A percentile compares a stretch with the other conserved stretches of the same genome.
phyloP scores from a whole-genome alignment of 2,888 invertebrate species.

The Spisula solida region DNA sequence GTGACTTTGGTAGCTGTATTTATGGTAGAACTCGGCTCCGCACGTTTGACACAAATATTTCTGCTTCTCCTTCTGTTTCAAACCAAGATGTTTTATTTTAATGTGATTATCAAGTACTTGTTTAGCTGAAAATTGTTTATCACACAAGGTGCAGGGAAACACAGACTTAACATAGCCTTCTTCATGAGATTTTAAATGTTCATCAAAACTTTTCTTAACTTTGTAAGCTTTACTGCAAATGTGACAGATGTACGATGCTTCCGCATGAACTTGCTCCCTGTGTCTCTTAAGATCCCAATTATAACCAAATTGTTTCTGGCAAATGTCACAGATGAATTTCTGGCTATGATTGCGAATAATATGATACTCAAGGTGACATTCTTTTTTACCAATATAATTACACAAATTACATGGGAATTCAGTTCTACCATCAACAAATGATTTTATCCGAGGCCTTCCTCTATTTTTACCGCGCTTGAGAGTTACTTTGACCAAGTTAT shows the following conservation, averaged over 20 bases:
- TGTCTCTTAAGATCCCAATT: constrained; percentile 80
- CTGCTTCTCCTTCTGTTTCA: constrained; percentile 72
- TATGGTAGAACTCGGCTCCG: constrained; percentile 82
- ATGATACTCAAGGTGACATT: constrained; percentile 47
- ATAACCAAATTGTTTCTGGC: constrained; percentile 77
- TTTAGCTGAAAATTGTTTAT: constrained; percentile 80
- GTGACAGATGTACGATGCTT: constrained; percentile 76
- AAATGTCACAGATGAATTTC: constrained; percentile 47
- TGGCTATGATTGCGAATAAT: constrained; percentile 49
- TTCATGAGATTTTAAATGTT: constrained; percentile 78
- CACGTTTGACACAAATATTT: constrained; percentile 80
- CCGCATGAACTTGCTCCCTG: constrained; percentile 71
- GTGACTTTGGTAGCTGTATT: constrained; percentile 79
- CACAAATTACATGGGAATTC: constrained; percentile 49
- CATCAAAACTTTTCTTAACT: constrained; percentile 71
- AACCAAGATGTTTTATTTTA: constrained; percentile 80
- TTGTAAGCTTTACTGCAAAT: constrained; percentile 80
- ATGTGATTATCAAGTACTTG: constrained; percentile 77
- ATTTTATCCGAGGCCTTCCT: constrained; percentile 43
- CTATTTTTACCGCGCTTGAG: constrained; percentile 47
- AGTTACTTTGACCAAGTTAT: constrained; percentile 43
- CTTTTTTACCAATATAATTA: constrained; percentile 52
- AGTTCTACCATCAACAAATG: constrained; percentile 34
- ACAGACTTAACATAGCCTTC: constrained; percentile 78
- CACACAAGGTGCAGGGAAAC: constrained; percentile 78